A percentile compares a stretch with the other conserved stretches of the same genome.
Conservation (phyloP, 2,797 vertebrate species). For the Coccyzus lansbergi region DNA sequence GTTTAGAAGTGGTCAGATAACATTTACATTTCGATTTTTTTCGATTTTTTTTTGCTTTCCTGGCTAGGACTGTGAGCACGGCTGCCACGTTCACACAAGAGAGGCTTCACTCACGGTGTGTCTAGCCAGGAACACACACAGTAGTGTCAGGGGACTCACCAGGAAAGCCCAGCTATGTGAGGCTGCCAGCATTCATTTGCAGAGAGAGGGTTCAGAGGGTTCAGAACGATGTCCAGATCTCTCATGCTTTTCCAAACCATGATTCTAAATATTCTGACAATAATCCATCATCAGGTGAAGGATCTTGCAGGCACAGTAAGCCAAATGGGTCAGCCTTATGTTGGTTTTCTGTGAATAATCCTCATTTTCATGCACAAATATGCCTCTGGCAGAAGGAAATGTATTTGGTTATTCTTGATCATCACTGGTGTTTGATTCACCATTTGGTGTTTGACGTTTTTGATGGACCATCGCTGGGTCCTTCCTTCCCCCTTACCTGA, state of each 20-base stretch:
- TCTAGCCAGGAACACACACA: neutral
- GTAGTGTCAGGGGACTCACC: neutral
- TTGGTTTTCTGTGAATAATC: neutral
- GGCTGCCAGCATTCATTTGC: slow-evolving; percentile 7
- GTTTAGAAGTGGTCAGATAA: slow-evolving; percentile 2
- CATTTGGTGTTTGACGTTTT: too few relatives aligned
- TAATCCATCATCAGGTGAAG: neutral
- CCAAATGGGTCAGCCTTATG: neutral
- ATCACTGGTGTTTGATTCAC: too few relatives aligned
- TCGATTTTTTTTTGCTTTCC: slow-evolving; percentile 38
- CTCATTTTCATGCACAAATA: neutral
- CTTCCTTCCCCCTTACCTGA: too few relatives aligned
- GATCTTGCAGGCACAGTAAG: neutral
- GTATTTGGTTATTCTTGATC: too few relatives aligned
- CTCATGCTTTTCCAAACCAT: neutral
- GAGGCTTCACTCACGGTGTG: neutral
- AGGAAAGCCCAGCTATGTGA: neutral
- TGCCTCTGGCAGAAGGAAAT: too few relatives aligned
- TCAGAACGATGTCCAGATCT: neutral
- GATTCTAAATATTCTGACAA: slow-evolving; percentile 3
- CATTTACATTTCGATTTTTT: slow-evolving; percentile 15
- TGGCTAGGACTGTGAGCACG: neutral
- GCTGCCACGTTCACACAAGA: neutral
- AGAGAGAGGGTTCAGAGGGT: neutral
- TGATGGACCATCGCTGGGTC: too few relatives aligned